Evolutionary conservation across 1,140 invertebrate genomes (phyloP).

Genomic region (Halesus radiatus): DNA sequence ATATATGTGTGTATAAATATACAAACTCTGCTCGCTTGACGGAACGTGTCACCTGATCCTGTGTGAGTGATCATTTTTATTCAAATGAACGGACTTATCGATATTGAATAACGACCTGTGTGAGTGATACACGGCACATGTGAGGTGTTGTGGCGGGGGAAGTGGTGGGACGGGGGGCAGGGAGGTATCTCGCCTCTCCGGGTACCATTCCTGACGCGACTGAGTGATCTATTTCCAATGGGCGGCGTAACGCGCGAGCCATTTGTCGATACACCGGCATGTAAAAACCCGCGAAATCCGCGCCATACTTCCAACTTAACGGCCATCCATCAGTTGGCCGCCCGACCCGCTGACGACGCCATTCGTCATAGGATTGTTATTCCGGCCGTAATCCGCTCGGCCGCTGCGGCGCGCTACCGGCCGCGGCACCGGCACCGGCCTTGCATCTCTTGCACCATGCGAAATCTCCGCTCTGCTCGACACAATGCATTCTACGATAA

Average conservation of each 20-base stretch:
- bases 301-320: background rate
- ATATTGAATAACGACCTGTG: conserved; percentile 1
- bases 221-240: conserved; percentile 53
- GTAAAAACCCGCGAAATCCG: conserved; percentile 36
- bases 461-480: background rate
- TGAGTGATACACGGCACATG: background rate
- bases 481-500: conserved; percentile 33
- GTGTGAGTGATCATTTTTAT: conserved; percentile 42
- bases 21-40: conserved; percentile 11
- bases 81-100: conserved; percentile 15
- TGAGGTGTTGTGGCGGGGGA: background rate
- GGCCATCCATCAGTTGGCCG: conserved; percentile 22
- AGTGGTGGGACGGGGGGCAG: background rate
- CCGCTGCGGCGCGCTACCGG: background rate
- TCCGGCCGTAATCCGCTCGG: background rate
- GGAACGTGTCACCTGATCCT: conserved; percentile 34
- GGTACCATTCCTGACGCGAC: conserved; percentile 28
- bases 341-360: background rate
- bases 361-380: conserved; percentile 6
- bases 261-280: conserved; percentile 36
- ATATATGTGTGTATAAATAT: background rate
- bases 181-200: background rate
- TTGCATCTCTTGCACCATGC: conserved; percentile 20
- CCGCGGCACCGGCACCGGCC: too few relatives aligned
- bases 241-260: conserved; percentile 36